phyloP scores from a whole-genome alignment of 1,140 invertebrate genomes.

The Wiebesia pumilae region DNA sequence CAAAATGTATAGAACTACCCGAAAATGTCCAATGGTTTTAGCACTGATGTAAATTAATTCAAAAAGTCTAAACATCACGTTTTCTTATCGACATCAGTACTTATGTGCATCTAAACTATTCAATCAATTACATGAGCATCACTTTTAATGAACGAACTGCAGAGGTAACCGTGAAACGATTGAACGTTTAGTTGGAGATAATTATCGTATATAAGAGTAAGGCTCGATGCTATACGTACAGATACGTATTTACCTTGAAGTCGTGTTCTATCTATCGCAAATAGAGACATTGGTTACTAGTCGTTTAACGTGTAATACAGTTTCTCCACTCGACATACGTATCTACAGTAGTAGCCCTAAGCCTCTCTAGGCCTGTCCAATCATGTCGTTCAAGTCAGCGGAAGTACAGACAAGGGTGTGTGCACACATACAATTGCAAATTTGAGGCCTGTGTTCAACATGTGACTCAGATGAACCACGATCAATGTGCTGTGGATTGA shows the following conservation, averaged over 20 bases:
- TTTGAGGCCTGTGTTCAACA: background rate
- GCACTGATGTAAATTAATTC: no score
- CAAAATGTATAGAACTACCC: no score
- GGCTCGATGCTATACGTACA: background rate
- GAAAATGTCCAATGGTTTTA: no score
- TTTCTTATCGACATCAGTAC: background rate
- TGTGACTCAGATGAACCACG: background rate
- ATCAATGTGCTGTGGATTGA: no score
- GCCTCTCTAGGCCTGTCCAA: background rate
- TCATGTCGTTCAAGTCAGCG: background rate
- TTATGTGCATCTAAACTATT: background rate
- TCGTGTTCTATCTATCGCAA: background rate
- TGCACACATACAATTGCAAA: background rate
- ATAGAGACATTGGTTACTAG: background rate
- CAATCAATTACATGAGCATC: background rate
- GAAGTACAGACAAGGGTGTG: background rate
- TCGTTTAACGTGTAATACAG: no score
- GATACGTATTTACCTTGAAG: background rate
- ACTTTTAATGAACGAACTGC: background rate
- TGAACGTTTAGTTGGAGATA: slow-evolving; percentile 14
- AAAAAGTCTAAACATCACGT: background rate
- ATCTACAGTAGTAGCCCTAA: background rate
- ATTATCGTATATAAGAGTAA: slow-evolving; percentile 5
- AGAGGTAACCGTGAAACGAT: background rate
- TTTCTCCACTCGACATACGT: background rate